Evolutionary conservation across 1,140 invertebrate genomes (phyloP), one percentile per base, ranked within the genome.

Genomic region (Pantala flavescens): DNA sequence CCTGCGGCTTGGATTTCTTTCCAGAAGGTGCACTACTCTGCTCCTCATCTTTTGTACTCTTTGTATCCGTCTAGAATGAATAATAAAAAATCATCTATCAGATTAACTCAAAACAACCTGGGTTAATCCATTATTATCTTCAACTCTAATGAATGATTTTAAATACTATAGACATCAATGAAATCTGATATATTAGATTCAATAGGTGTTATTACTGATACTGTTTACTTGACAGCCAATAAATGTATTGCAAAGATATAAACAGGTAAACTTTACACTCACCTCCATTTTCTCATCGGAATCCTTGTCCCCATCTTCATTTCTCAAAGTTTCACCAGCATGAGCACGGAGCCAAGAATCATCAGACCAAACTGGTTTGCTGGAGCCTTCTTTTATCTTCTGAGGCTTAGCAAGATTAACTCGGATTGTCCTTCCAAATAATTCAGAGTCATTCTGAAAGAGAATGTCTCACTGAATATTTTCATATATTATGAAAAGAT

Each of bases 341-440:
- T 98, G 94, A 81, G 97, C 91, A 81, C 96, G 94, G 2, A 99
- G 82, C 97, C 98, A 99, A 73, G 88, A 87, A 83, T 99, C 98
- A 81, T 98, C 97, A 10, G 95, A 91, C 98, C 98, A 99, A 12
- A 99, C 96, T 28, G 96, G 92, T 79, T 93, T 89, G 0, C 93
- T 93, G 16, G 94, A 97, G 74, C 95, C 95, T 86, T 98, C 95
- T 82, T 96, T 97, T 71, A 98, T 94, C 79, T 94, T 91, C 80
- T 96, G 93, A 24, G 98, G 97, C 79, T 98, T 98, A 0, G 98
- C 97, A 76, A 99, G 88, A 82, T 99, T 99, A 0, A 98, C 97
- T 80, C 97, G 87, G 77, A 99, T 95, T 74, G 97, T 99, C 77
- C 95, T 88, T 0, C 98, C 98, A 88, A 96, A 99, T 21, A 99